phyloP scores from a whole-genome alignment of 2,888 invertebrate genomes.

The Sphinx pinastri region DNA sequence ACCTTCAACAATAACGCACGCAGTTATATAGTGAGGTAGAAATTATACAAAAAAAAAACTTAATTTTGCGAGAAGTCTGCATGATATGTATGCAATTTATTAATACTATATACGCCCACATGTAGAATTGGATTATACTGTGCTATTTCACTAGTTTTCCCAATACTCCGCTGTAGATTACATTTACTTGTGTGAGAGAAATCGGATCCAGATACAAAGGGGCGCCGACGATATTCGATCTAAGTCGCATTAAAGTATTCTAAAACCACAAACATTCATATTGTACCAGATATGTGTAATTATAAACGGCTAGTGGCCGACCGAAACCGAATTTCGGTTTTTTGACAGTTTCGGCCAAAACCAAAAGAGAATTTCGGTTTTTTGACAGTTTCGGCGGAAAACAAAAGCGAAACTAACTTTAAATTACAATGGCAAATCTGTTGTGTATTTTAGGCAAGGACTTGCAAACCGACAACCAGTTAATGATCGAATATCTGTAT shows the following conservation, averaged over 20 bases:
- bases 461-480: too few species aligned
- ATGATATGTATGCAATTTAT: too few species aligned
- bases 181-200: conserved; percentile 11
- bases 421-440: too few species aligned
- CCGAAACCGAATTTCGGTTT: too few species aligned
- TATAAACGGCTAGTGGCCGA: neutral
- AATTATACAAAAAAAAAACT: neutral
- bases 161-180: neutral
- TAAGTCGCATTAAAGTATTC: neutral
- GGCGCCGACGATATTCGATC: conserved; percentile 14
- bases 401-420: too few species aligned
- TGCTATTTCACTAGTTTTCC: neutral
- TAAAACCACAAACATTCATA: neutral
- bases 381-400: too few species aligned
- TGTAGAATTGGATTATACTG: neutral
- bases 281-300: neutral
- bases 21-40: neutral
- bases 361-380: too few species aligned
- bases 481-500: too few species aligned
- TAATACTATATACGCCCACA: neutral
- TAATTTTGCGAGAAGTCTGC: neutral
- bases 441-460: too few species aligned
- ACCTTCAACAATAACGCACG: too few species aligned
- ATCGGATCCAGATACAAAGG: conserved; percentile 1
- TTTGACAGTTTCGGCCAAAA: too few species aligned